phyloP scores from a whole-genome alignment of 2,797 vertebrate species.

The Neoniphon sammara region DNA sequence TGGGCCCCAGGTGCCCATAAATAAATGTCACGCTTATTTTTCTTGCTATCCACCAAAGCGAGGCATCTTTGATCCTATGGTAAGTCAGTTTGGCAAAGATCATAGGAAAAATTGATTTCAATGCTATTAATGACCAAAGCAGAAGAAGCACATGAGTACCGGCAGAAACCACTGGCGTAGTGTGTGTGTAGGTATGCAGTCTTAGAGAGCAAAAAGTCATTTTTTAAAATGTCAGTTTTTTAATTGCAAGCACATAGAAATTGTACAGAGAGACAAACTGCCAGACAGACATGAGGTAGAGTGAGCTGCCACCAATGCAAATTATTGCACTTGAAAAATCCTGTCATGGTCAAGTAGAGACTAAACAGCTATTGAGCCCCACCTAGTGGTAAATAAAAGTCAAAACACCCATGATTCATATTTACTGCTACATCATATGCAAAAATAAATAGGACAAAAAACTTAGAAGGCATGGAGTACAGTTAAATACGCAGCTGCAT shows the following conservation, averaged over 20 bases:
- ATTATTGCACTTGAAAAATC: conserved; percentile 17
- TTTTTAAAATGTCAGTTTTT: conserved; percentile 29
- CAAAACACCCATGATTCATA: background rate
- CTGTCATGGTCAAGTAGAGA: background rate
- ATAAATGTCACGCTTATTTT: conserved; percentile 76
- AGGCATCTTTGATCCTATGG: conserved; percentile 64
- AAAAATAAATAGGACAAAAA: background rate
- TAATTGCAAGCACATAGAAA: conserved; percentile 57
- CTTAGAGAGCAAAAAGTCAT: conserved; percentile 35
- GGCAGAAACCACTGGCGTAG: conserved; percentile 26
- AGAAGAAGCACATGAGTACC: conserved; percentile 41
- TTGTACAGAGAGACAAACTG: conserved; percentile 37
- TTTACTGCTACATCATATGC: background rate
- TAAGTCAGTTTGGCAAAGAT: conserved; percentile 57
- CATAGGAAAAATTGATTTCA: conserved; percentile 60
- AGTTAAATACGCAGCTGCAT: no score
- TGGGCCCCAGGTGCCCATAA: conserved; percentile 70
- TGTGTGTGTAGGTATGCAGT: conserved; percentile 14
- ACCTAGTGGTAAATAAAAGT: conserved; percentile 60
- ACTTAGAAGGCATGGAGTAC: no score
- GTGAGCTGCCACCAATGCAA: conserved; percentile 19
- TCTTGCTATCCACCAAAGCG: conserved; percentile 57
- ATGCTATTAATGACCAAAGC: conserved; percentile 55
- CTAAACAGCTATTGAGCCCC: conserved; percentile 55
- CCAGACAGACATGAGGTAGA: conserved; percentile 33